phyloP scores from a whole-genome alignment of 2,888 invertebrate species.

The Phytoseiulus persimilis region DNA sequence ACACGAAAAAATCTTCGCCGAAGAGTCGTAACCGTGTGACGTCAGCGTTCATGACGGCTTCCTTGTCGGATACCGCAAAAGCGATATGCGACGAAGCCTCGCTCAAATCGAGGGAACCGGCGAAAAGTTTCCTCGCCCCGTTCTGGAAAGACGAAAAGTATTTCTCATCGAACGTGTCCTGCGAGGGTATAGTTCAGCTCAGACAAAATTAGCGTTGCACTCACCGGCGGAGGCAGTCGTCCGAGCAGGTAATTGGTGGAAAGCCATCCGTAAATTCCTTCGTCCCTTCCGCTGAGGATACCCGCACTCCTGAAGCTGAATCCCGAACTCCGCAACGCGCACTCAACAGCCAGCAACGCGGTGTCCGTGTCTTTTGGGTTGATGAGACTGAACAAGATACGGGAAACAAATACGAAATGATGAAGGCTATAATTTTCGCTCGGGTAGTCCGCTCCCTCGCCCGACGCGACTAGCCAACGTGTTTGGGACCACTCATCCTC shows the following conservation, averaged over 20 bases:
- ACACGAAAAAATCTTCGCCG: constrained; percentile 9
- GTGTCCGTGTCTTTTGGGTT: constrained; percentile 21
- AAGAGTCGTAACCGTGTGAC: constrained; percentile 15
- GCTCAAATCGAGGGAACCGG: constrained; percentile 24
- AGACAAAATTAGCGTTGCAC: not conserved
- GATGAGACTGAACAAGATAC: not conserved
- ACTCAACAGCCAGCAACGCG: constrained; percentile 30
- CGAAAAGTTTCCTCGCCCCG: not conserved
- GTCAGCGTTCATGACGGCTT: not conserved
- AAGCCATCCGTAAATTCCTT: constrained; percentile 33
- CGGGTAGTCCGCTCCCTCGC: not conserved
- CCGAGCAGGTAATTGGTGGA: constrained; percentile 35
- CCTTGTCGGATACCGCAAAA: constrained; percentile 16
- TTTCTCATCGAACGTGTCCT: no score
- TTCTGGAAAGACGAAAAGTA: not conserved
- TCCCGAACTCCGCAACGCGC: constrained; percentile 30
- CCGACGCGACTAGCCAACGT: not conserved
- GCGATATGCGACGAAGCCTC: constrained; percentile 21
- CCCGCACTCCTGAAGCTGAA: constrained; percentile 35
- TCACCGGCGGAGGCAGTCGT: constrained; percentile 11
- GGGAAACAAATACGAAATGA: not conserved
- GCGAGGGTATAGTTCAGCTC: not conserved
- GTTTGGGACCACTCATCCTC: not conserved
- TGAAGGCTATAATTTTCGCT: not conserved
- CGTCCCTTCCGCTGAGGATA: constrained; percentile 28